Conservation (phyloP, 2,888 invertebrate genomes). For the Eupeodes luniger region DNA sequence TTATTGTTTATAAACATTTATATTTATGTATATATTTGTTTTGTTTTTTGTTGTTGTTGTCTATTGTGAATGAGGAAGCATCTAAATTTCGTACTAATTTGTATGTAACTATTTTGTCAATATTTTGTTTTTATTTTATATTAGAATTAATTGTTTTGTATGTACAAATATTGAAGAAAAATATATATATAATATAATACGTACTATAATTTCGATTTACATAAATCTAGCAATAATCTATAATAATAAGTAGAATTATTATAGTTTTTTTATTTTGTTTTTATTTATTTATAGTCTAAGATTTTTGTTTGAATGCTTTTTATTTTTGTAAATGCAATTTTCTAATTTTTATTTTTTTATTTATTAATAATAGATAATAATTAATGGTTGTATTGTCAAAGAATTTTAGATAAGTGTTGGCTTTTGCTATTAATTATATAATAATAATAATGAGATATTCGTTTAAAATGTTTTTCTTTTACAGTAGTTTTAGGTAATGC, state of each 20-base stretch:
- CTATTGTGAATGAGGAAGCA: slow-evolving; percentile 57
- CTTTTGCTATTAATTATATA: slow-evolving; percentile 50
- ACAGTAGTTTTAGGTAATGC: neutral
- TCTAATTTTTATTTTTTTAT: slow-evolving; percentile 45
- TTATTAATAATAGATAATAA: slow-evolving; percentile 60
- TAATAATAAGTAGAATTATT: slow-evolving; percentile 33
- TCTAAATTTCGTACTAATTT: slow-evolving; percentile 47
- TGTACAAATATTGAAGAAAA: slow-evolving; percentile 75
- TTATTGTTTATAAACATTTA: slow-evolving; percentile 15
- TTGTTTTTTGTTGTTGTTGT: neutral
- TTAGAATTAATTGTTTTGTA: slow-evolving; percentile 40
- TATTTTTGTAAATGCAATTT: slow-evolving; percentile 71
- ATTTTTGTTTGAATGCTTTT: slow-evolving; percentile 17
- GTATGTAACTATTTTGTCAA: slow-evolving; percentile 49
- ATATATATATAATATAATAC: slow-evolving; percentile 59
- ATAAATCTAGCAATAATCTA: slow-evolving; percentile 36
- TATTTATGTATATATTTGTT: neutral
- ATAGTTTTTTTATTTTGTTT: slow-evolving; percentile 17
- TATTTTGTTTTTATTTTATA: slow-evolving; percentile 43
- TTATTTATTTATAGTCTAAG: slow-evolving; percentile 24
- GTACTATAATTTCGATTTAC: slow-evolving; percentile 63
- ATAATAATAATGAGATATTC: slow-evolving; percentile 41
- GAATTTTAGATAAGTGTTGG: slow-evolving; percentile 75
- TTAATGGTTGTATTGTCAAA: slow-evolving; percentile 75
- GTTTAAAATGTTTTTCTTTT: slow-evolving; percentile 8